Conservation (phyloP, 2,888 invertebrate genomes). For the Notodonta dromedarius region DNA sequence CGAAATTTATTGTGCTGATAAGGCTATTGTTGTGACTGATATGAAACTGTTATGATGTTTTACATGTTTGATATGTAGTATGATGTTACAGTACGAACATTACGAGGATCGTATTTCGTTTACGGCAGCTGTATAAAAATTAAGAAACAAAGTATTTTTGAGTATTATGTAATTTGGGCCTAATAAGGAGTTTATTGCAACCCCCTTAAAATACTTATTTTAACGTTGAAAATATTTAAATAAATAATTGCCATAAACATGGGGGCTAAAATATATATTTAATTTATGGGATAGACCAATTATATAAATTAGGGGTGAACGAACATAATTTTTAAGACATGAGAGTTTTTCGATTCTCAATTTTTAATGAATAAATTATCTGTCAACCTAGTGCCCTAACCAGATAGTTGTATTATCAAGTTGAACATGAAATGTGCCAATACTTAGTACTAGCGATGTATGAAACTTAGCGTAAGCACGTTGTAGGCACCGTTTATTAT, state of each 20-base stretch:
- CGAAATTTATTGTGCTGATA: neutral
- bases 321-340: conserved; percentile 14
- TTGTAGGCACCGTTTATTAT: conserved; percentile 8
- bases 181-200: neutral
- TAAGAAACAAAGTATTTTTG: conserved; percentile 5
- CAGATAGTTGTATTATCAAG: conserved; percentile 14
- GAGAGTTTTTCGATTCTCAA: conserved; percentile 18
- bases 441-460: conserved; percentile 16
- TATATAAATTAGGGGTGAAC: neutral
- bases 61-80: too few relatives aligned
- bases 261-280: neutral
- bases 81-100: too few relatives aligned
- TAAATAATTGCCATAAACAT: neutral
- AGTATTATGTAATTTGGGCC: conserved; percentile 1
- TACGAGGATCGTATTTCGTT: neutral
- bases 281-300: neutral
- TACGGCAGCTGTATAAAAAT: conserved; percentile 4
- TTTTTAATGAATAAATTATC: conserved; percentile 12
- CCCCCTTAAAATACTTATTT: neutral
- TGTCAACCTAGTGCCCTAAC: conserved; percentile 34
- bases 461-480: conserved; percentile 14
- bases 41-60: too few relatives aligned
- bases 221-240: neutral
- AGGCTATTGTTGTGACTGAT: neutral
- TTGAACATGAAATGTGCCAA: conserved; percentile 35